Evolutionary conservation across 2,888 invertebrate species (phyloP).

Genomic region (Phymatocera aterrima): DNA sequence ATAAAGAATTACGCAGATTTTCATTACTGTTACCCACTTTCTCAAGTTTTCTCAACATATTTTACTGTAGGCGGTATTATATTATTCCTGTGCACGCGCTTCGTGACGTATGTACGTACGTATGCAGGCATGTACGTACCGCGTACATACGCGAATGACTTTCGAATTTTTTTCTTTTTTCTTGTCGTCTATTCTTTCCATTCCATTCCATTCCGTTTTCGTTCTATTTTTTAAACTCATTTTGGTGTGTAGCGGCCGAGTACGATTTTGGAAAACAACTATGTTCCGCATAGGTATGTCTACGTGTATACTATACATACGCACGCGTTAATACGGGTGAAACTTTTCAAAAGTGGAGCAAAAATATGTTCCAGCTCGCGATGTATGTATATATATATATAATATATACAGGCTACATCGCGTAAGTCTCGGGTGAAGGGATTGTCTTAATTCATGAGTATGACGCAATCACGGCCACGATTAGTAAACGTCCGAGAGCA

Average conservation of each 20-base stretch:
- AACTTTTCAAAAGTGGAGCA: conserved; percentile 25
- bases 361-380: background rate
- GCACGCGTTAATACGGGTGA: background rate
- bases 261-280: background rate
- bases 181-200: background rate
- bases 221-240: background rate
- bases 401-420: no score
- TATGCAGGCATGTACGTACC: no score
- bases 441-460: conserved; percentile 1
- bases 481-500: background rate
- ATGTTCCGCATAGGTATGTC: background rate
- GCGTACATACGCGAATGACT: background rate
- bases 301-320: background rate
- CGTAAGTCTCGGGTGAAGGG: background rate
- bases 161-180: background rate
- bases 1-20: background rate
- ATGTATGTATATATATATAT: conserved; percentile 11
- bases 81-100: conserved; percentile 1
- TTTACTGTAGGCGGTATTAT: no score
- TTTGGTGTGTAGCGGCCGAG: background rate
- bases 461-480: background rate
- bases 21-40: conserved; percentile 20
- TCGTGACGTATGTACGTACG: no score
- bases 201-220: no score
- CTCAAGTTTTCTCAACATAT: background rate